These are phyloP conservation scores for Silurus meridionalis DNA, from an alignment of 2,113 vertebrate genomes.

Conservation along the genomic window DNA sequence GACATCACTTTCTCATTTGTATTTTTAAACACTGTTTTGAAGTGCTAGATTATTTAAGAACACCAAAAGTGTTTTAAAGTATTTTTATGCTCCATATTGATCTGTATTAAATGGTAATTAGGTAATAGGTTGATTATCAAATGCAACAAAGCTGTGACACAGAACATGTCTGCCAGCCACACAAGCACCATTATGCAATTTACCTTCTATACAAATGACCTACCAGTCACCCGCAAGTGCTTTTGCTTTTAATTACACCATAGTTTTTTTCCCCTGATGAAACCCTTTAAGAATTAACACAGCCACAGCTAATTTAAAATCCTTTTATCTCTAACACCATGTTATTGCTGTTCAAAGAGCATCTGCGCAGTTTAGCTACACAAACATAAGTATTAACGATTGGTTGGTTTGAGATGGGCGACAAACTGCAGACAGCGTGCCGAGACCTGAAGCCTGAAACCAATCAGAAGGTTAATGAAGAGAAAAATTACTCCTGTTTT, in stretches of 20 bases:
- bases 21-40: conserved; percentile 6
- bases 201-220: conserved; percentile 71
- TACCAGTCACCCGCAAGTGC: conserved; percentile 67
- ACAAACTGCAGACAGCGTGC: conserved; percentile 88
- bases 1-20: not conserved
- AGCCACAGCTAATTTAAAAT: conserved; percentile 80
- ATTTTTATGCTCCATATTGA: conserved; percentile 60
- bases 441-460: conserved; percentile 89
- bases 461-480: conserved; percentile 99
- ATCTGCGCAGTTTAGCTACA: conserved; percentile 91
- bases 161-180: conserved; percentile 72
- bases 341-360: conserved; percentile 85
- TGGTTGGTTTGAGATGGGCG: conserved; percentile 92
- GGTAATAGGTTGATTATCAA: conserved; percentile 56
- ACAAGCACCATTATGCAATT: conserved; percentile 71
- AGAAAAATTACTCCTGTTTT: conserved; percentile 88
- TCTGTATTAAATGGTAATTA: conserved; percentile 74
- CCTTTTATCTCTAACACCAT: conserved; percentile 64
- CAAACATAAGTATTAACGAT: conserved; percentile 99
- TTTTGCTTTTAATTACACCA: conserved; percentile 85
- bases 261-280: conserved; percentile 90
- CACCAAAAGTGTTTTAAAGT: conserved; percentile 49
- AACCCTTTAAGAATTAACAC: conserved; percentile 87
- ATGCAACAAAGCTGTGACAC: conserved; percentile 73
- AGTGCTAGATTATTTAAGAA: conserved; percentile 1